Evolutionary conservation across 2,797 vertebrate genomes (phyloP).

Genomic region (Enteromius anoplus): DNA sequence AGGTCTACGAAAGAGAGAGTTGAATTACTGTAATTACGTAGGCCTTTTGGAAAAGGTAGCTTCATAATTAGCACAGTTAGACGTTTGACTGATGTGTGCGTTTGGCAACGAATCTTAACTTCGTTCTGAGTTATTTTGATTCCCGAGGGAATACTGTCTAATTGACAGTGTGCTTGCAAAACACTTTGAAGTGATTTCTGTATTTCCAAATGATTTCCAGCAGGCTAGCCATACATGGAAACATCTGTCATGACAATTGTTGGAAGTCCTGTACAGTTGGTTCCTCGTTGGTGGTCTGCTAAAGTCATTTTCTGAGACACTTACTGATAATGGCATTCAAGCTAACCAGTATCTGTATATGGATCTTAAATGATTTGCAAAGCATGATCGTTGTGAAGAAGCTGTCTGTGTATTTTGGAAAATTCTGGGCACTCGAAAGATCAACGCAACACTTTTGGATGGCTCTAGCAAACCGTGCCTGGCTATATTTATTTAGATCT

Average conservation of each 20-base stretch:
- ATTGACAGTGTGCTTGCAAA: slow-evolving; percentile 31
- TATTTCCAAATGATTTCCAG: slow-evolving; percentile 50
- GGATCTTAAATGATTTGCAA: slow-evolving; percentile 21
- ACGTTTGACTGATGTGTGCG: slow-evolving; percentile 33
- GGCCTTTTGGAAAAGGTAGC: slow-evolving; percentile 4
- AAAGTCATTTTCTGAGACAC: slow-evolving; percentile 44
- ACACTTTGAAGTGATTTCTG: slow-evolving; percentile 29
- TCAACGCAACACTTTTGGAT: slow-evolving; percentile 24
- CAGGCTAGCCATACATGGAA: slow-evolving; percentile 49
- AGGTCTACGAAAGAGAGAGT: slow-evolving; percentile 77
- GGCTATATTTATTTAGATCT: slow-evolving; percentile 45
- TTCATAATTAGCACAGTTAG: slow-evolving; percentile 50
- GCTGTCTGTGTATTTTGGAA: slow-evolving; percentile 48
- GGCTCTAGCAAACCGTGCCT: slow-evolving; percentile 17
- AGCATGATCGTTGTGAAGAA: slow-evolving; percentile 19
- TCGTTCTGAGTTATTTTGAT: background rate
- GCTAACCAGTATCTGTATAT: slow-evolving; percentile 21
- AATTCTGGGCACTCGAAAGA: slow-evolving; percentile 15
- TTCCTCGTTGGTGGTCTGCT: slow-evolving; percentile 45
- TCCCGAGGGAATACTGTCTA: slow-evolving; percentile 13
- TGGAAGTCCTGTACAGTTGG: slow-evolving; percentile 25
- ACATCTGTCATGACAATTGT: slow-evolving; percentile 49
- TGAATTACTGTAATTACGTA: slow-evolving; percentile 4
- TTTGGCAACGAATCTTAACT: background rate
- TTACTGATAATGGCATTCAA: slow-evolving; percentile 42